These are phyloP conservation scores for Linnaemya vulpina DNA, from an alignment of 2,888 invertebrate species.

Conservation along the genomic window DNA sequence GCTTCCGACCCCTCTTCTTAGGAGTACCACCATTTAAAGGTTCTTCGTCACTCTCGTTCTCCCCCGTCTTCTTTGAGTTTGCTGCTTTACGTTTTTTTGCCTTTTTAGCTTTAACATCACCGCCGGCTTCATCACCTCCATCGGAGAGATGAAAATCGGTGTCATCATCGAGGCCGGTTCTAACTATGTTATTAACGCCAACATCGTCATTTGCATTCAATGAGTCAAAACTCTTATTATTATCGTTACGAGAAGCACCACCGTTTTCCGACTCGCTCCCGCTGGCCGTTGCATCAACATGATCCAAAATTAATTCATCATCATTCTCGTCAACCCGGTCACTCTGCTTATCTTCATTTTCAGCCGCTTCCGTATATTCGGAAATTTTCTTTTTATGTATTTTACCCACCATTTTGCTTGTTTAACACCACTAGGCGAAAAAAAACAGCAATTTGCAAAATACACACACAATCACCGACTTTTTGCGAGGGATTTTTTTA, in stretches of 20 bases:
- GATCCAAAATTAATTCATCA: conserved; percentile 66
- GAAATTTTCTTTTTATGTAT: conserved; percentile 79
- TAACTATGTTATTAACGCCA: conserved; percentile 65
- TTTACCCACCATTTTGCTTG: conserved; percentile 77
- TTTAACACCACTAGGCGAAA: conserved; percentile 55
- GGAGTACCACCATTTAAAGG: conserved; percentile 70
- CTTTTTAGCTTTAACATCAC: conserved; percentile 71
- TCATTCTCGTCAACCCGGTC: conserved; percentile 66
- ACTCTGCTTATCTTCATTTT: conserved; percentile 75
- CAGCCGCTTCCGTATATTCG: conserved; percentile 75
- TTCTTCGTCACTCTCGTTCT: conserved; percentile 69
- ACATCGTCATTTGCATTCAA: conserved; percentile 74
- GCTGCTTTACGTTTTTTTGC: conserved; percentile 74
- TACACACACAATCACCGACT: conserved; percentile 60
- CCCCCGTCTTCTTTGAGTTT: conserved; percentile 63
- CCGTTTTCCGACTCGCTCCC: conserved; percentile 75
- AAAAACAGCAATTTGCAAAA: conserved; percentile 42
- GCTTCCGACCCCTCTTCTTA: conserved; percentile 69
- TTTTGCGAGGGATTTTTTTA: conserved; percentile 65
- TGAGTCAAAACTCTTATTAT: conserved; percentile 74
- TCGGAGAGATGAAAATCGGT: conserved; percentile 69
- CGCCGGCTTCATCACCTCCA: conserved; percentile 62
- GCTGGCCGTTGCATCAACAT: conserved; percentile 69
- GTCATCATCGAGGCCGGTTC: conserved; percentile 64
- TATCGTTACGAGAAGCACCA: conserved; percentile 74